These are phyloP conservation scores for Threskiornis aethiopicus DNA, from an alignment of 2,797 vertebrate species.

Conservation along the genomic window DNA sequence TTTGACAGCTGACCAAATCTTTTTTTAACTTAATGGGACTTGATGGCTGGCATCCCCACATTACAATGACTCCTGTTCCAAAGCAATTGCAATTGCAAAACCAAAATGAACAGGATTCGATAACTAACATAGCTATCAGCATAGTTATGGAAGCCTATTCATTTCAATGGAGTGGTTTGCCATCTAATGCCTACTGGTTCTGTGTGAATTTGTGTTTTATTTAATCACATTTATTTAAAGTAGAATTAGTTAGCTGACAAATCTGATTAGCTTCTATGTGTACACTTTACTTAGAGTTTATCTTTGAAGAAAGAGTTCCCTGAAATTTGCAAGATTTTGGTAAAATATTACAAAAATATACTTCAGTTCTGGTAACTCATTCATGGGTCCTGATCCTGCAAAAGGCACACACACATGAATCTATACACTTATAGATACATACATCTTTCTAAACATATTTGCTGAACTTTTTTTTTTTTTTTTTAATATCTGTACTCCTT, in stretches of 20 bases:
- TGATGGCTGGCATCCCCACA: background rate
- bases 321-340: constrained; percentile 54
- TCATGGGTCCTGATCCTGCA: background rate
- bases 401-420: background rate
- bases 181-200: constrained; percentile 57
- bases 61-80: background rate
- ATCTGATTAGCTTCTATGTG: constrained; percentile 62
- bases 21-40: background rate
- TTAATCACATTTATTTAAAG: constrained; percentile 67
- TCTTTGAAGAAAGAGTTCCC: constrained; percentile 55
- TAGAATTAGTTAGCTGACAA: constrained; percentile 63
- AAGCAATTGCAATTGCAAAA: constrained; percentile 14
- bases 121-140: constrained; percentile 51
- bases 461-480: background rate
- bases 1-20: background rate
- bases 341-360: background rate
- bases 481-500: background rate
- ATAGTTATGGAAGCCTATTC: constrained; percentile 54
- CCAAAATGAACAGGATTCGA: constrained; percentile 59
- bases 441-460: background rate
- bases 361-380: background rate
- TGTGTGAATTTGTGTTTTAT: constrained; percentile 63
- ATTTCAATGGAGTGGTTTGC: constrained; percentile 55
- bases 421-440: background rate
- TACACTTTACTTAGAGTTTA: constrained; percentile 49